Evolutionary conservation across 37 sponge, comb jelly and placozoan genomes (phyloP).

Genomic region (Ephydatia muelleri): DNA sequence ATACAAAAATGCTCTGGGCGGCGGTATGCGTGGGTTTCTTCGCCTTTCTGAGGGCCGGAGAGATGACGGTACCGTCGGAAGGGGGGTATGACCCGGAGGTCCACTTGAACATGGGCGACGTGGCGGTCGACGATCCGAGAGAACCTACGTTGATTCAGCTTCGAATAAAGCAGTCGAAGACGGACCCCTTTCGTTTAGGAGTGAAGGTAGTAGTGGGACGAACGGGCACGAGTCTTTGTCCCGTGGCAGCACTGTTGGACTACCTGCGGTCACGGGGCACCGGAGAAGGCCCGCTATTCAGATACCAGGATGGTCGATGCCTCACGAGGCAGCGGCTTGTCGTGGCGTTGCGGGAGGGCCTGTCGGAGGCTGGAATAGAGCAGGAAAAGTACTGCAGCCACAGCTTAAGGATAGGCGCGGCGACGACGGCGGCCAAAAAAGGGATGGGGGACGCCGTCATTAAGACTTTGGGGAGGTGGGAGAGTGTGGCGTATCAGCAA

Average conservation of each 20-base stretch:
- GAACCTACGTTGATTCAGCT: slow-evolving; percentile 10
- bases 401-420: slow-evolving; percentile 33
- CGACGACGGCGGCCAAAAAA: slow-evolving; percentile 13
- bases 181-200: slow-evolving; percentile 48
- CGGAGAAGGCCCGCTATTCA: slow-evolving; percentile 19
- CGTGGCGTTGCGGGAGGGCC: not conserved
- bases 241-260: slow-evolving; percentile 20
- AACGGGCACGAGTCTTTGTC: slow-evolving; percentile 13
- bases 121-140: slow-evolving; percentile 10
- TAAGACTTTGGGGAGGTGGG: slow-evolving; percentile 31
- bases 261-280: slow-evolving; percentile 5
- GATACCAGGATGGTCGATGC: slow-evolving; percentile 1
- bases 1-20: slow-evolving; percentile 43
- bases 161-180: slow-evolving; percentile 29
- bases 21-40: slow-evolving; percentile 35
- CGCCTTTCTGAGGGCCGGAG: slow-evolving; percentile 37
- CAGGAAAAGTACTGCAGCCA: slow-evolving; percentile 11
- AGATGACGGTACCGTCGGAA: slow-evolving; percentile 11
- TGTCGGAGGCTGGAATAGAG: slow-evolving; percentile 4
- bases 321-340: slow-evolving; percentile 18
- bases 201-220: slow-evolving; percentile 22
- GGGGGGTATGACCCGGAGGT: slow-evolving; percentile 7
- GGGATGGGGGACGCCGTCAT: slow-evolving; percentile 24
- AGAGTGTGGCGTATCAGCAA: slow-evolving; percentile 33
- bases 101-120: slow-evolving; percentile 18